Conservation (phyloP, 2,888 invertebrate genomes). For the Calephelis perditalis region DNA sequence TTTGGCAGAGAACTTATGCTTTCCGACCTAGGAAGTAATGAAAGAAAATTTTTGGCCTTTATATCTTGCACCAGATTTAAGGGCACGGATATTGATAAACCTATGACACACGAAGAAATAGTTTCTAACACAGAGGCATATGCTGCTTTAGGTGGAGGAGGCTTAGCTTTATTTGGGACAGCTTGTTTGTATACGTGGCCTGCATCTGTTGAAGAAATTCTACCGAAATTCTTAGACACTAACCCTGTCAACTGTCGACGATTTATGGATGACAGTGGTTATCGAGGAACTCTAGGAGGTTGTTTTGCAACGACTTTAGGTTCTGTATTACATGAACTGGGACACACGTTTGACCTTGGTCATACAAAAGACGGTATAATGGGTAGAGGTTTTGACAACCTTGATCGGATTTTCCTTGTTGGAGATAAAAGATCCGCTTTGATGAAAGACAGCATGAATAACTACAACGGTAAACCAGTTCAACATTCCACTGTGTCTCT, state of each 20-base stretch:
- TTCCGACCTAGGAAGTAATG: slow-evolving; percentile 79
- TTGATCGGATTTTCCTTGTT: slow-evolving; percentile 86
- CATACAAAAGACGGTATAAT: slow-evolving; percentile 95
- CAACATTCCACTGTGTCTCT: slow-evolving; percentile 80
- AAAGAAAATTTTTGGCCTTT: slow-evolving; percentile 93
- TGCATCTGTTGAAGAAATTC: slow-evolving; percentile 81
- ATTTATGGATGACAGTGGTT: slow-evolving; percentile 95
- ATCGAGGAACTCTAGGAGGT: slow-evolving; percentile 90
- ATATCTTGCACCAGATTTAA: slow-evolving; percentile 91
- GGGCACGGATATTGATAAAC: slow-evolving; percentile 78
- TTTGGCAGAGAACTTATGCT: slow-evolving; percentile 91
- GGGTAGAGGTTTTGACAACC: slow-evolving; percentile 93
- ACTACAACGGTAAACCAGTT: slow-evolving; percentile 77
- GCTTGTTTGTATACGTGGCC: slow-evolving; percentile 96
- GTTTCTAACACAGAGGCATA: slow-evolving; percentile 85
- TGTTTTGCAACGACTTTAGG: slow-evolving; percentile 95
- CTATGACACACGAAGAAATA: slow-evolving; percentile 83
- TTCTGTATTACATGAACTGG: slow-evolving; percentile 94
- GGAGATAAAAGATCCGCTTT: slow-evolving; percentile 69
- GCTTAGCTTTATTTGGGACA: slow-evolving; percentile 93
- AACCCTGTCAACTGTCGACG: slow-evolving; percentile 83
- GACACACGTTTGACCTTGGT: slow-evolving; percentile 95
- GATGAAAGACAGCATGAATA: slow-evolving; percentile 75
- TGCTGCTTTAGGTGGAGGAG: slow-evolving; percentile 95
- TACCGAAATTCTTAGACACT: slow-evolving; percentile 67